Conservation (phyloP, 2,113 vertebrate genomes). For the Oncorhynchus tshawytscha region DNA sequence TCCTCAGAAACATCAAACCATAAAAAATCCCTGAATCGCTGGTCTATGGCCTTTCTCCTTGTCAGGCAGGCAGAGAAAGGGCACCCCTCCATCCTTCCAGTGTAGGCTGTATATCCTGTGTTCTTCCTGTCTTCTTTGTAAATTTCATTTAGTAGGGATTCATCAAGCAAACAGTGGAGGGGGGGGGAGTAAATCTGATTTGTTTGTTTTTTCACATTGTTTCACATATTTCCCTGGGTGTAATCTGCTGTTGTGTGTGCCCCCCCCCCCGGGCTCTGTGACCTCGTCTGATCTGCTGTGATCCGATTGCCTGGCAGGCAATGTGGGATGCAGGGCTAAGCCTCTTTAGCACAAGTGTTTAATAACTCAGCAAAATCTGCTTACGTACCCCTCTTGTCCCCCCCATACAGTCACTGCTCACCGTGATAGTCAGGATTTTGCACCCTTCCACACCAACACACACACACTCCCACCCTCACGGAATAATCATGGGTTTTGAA, state of each 20-base stretch:
- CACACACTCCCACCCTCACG: no score
- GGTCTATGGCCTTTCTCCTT: constrained; percentile 71
- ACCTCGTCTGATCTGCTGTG: constrained; percentile 86
- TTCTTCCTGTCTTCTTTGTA: not conserved
- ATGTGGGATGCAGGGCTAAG: constrained; percentile 86
- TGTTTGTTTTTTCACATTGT: constrained; percentile 49
- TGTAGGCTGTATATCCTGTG: not conserved
- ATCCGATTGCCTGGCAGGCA: constrained; percentile 85
- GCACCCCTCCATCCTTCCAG: not conserved
- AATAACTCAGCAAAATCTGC: constrained; percentile 92
- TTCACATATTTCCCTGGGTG: constrained; percentile 5
- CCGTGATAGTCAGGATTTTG: not conserved
- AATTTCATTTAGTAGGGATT: not conserved
- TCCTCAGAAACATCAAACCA: no score
- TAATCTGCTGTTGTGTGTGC: constrained; percentile 41
- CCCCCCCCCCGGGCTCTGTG: constrained; percentile 80
- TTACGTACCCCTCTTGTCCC: constrained; percentile 54
- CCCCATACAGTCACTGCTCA: no score
- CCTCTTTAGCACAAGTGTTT: constrained; percentile 92
- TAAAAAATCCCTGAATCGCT: constrained; percentile 68
- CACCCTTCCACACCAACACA: not conserved
- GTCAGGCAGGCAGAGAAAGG: not conserved
- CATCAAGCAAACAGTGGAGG: constrained; percentile 32
- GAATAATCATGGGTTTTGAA: no score
- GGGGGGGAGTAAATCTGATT: constrained; percentile 40